Evolutionary conservation across 2,888 invertebrate species (phyloP), one percentile per base, ranked within the genome.

Genomic region (Amphipoea lucens): DNA sequence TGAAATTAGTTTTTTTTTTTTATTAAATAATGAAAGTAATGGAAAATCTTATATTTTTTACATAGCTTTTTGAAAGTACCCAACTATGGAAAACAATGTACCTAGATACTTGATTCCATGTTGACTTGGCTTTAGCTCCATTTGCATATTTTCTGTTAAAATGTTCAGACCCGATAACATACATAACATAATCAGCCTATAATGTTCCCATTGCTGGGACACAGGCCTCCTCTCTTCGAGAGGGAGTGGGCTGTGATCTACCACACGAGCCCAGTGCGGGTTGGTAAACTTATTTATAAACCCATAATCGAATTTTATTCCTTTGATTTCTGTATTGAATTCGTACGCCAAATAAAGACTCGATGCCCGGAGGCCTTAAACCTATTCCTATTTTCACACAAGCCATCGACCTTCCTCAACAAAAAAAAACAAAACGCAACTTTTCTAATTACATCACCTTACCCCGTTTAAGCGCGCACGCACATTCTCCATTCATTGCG

Each of bases 401-500:
- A 82, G 62, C 77, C 81, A 78, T 63, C 29, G 77, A 77, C 51
- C 78, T 66, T 29, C 23, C 42, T 42, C 7, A 83, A 75, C 48
- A 29, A 29, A 60, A 87, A 82, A 82, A 83, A 87, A 66, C 68
- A 74, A 76, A 78, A 45, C 65, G 17, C 66, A 74, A 23, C 80
- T 82, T 78, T 85, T 84, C 91, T 92, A 92, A 92, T 92, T 93
- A 92, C 88, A 86, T 82, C 78, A 86, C 82, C 75, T 81, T 88
- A 84, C 81, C 87, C 90, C 90, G 88, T 90, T 90, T 88, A 87
- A 85, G 90, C 81, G 75, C 60, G 75, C 81, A 87, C 86, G 89
- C 88, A 89, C 84, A 84, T 82, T 88, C 83, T 84, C 91, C 91
- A 92, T 93, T 90, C 90, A 91, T 85, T 90, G 92, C 94, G 92